These are phyloP conservation scores for Lasiurus borealis DNA, from an alignment of 2,113 vertebrate species.

Conservation along the genomic window DNA sequence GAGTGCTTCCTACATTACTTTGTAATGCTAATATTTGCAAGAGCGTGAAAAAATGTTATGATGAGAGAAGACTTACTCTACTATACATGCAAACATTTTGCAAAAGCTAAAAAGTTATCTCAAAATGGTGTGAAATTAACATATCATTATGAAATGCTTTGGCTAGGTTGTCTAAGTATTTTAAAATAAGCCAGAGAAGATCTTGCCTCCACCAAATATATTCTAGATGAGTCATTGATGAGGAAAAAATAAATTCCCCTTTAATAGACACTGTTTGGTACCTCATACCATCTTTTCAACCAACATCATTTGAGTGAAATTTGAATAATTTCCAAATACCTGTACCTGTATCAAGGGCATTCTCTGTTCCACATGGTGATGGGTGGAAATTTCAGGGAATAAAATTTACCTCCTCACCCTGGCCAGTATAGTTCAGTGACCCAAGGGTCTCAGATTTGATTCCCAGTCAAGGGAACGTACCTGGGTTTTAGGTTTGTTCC, in stretches of 20 bases:
- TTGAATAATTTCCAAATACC: neutral
- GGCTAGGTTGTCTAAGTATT: neutral
- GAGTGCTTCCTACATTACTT: neutral
- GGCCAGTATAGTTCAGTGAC: no score
- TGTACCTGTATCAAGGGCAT: neutral
- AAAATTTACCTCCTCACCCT: neutral
- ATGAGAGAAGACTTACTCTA: neutral
- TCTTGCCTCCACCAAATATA: neutral
- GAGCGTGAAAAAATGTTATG: neutral
- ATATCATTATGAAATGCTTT: neutral
- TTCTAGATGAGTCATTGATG: neutral
- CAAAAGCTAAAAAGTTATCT: neutral
- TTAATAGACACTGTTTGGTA: neutral
- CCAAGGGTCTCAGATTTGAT: no score
- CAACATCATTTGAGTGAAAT: neutral
- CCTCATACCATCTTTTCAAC: neutral
- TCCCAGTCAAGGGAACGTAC: no score
- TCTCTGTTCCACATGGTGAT: neutral
- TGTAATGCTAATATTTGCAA: neutral
- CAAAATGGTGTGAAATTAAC: neutral
- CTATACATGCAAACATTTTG: neutral
- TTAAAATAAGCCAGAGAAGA: conserved; percentile 23
- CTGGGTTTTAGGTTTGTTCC: no score
- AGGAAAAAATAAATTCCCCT: neutral
- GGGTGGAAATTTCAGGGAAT: neutral